These are phyloP conservation scores for Lasioglossum zephyrum DNA, from an alignment of 2,888 invertebrate genomes.

Conservation along the genomic window DNA sequence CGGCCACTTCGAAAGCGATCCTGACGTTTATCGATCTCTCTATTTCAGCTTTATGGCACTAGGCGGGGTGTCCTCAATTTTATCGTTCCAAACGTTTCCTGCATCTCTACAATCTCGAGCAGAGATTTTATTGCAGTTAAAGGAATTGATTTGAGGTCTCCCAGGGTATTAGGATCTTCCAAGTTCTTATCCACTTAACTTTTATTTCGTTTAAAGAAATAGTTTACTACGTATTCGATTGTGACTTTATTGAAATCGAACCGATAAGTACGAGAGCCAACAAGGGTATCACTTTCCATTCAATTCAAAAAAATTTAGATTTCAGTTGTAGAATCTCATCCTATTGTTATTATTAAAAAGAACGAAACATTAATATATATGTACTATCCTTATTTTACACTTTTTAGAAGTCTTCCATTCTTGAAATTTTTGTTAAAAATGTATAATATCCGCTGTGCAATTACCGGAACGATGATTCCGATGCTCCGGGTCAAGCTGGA, in stretches of 20 bases:
- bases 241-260: background rate
- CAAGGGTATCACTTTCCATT: background rate
- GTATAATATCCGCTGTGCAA: no score
- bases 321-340: no score
- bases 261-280: background rate
- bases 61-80: background rate
- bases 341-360: no score
- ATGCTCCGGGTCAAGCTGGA: background rate
- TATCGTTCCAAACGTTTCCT: background rate
- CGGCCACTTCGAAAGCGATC: background rate
- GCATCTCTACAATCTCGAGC: background rate
- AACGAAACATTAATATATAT: no score
- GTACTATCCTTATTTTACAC: no score
- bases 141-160: slow-evolving; percentile 4
- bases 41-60: background rate
- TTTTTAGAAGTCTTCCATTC: no score
- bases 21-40: slow-evolving; percentile 6
- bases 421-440: no score
- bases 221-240: background rate
- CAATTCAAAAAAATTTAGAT: background rate
- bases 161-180: background rate
- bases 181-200: background rate
- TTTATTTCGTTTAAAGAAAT: background rate
- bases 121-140: background rate
- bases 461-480: background rate